Evolutionary conservation across 2,113 vertebrate species (phyloP), one percentile per base, ranked within the genome.

Genomic region (Chaetops frenatus): DNA sequence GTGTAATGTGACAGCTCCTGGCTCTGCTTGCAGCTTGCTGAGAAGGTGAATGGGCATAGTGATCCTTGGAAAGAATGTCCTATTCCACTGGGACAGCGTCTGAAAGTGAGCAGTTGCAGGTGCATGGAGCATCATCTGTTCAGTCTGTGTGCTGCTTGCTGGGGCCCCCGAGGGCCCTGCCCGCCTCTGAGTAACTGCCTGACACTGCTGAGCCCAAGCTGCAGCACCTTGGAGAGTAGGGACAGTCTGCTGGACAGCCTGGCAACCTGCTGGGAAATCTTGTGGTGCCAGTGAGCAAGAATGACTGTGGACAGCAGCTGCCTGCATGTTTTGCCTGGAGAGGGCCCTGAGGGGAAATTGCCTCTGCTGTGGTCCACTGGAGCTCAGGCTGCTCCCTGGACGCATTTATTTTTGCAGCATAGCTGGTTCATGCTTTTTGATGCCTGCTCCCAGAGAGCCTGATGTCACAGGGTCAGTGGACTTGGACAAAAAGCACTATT

Each of bases 41-140:
- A 65, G 54, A 14, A 86, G 92, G 60, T 84, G 54, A 42, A 60
- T 44, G 69, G 44, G 36, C 81, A 38, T 64, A 73, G 60, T 14
- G 69, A 60, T 69, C 58, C 90, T 60, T 71, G 47, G 70, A 67
- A 79, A 76, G 62, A 36, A 58, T 60, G 54, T 48, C 36, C n/a
- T 38, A 5, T 44, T 91, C 53, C 18, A 1, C 15, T 62, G 47
- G 66, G 66, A 54, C 21, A n/a, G 33, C 0, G 0, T 25, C 23
- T 71, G 71, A 61, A 73, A 78, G 44, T 2, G 56, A 87, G 54
- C 69, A 81, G 44, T 31, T 89, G 36, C 47, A 83, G 40, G 54
- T 80, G 38, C 61, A 4, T 19, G 14, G 33, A 24, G 15, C 35
- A 14, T 82, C 28, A 21, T 62, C 66, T 81, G 62, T 50, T 86